A percentile compares a stretch with the other conserved stretches of the same genome.
These are phyloP conservation scores for Xiphorhynchus erythropygius DNA, from an alignment of 2,797 vertebrate species.

Conservation along the genomic window DNA sequence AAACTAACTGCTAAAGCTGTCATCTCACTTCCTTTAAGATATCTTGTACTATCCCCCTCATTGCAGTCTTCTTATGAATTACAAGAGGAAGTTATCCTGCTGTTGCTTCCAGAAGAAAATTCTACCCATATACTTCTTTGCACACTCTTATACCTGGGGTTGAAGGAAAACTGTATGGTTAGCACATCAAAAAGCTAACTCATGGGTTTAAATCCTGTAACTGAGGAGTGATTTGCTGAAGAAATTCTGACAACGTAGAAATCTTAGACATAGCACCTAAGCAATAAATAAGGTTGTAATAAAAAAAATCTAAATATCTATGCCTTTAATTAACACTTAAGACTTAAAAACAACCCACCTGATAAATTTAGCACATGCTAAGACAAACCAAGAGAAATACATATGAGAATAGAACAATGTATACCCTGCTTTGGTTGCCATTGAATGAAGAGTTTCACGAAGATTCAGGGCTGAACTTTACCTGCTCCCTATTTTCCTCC, in stretches of 20 bases:
- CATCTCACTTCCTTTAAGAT: not conserved
- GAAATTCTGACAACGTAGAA: not conserved
- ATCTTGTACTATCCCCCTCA: fast-evolving
- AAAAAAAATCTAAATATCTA: not conserved
- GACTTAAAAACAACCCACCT: not conserved
- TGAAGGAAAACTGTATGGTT: not conserved
- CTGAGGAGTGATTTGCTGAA: not conserved
- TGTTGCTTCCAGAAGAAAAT: not conserved
- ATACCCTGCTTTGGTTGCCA: not conserved
- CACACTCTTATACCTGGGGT: not conserved
- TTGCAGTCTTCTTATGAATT: not conserved
- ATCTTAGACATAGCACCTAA: not conserved
- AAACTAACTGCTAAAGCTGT: not conserved
- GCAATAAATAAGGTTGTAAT: not conserved
- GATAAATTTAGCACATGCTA: not conserved
- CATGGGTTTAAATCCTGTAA: not conserved
- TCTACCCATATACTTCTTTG: not conserved
- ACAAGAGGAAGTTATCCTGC: not conserved
- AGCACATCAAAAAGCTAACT: not conserved
- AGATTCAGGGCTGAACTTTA: not conserved
- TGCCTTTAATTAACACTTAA: not conserved
- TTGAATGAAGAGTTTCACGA: not conserved
- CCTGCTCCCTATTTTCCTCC: not conserved
- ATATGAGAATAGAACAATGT: not conserved
- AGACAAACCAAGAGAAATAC: not conserved